A percentile compares a stretch with the other conserved stretches of the same genome.
Conservation (phyloP, 2,888 invertebrate genomes). For the Philereme vetulata region DNA sequence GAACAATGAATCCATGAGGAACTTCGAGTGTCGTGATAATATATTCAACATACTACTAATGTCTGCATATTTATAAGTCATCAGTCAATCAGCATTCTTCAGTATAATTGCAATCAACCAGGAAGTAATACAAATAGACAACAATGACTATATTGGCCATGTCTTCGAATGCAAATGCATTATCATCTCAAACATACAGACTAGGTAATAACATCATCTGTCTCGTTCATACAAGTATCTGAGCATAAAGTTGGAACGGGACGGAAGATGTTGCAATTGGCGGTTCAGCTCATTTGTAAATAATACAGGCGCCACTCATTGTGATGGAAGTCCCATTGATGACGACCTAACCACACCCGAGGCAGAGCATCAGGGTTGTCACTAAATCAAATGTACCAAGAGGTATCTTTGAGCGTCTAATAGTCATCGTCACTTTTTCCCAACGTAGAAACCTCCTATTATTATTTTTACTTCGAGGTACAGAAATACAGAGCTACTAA, state of each 20-base stretch:
- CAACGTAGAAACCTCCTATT: too few relatives aligned
- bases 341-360: slow-evolving; percentile 67
- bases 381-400: neutral
- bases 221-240: slow-evolving; percentile 14
- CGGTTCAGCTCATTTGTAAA: slow-evolving; percentile 59
- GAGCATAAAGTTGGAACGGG: slow-evolving; percentile 13
- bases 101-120: slow-evolving; percentile 10
- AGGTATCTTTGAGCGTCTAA: too few relatives aligned
- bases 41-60: neutral
- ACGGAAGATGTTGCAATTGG: slow-evolving; percentile 24
- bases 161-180: slow-evolving; percentile 24
- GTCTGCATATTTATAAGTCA: neutral
- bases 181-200: slow-evolving; percentile 21
- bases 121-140: slow-evolving; percentile 12
- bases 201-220: slow-evolving; percentile 11
- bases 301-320: slow-evolving; percentile 81
- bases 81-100: neutral
- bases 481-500: too few relatives aligned
- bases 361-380: slow-evolving; percentile 56
- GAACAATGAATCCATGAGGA: too few relatives aligned
- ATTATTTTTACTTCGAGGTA: too few relatives aligned
- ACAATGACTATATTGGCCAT: neutral
- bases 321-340: slow-evolving; percentile 63
- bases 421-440: too few relatives aligned
- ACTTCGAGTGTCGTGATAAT: neutral